phyloP scores from a whole-genome alignment of 2,797 vertebrate species.

The Salarias fasciatus region DNA sequence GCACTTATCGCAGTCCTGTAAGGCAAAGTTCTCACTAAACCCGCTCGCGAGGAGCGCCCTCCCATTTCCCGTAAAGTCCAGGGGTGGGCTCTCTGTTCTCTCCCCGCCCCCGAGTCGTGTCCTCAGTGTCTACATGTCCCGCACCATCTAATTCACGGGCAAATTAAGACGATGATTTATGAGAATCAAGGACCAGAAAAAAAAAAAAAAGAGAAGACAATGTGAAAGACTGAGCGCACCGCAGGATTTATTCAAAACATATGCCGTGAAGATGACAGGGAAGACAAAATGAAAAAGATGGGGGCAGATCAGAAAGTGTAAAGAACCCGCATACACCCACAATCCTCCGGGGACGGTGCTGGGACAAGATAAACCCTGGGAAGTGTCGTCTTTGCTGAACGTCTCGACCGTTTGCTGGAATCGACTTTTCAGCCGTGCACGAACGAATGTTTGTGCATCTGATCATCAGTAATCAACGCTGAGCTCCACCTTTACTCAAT shows the following conservation, averaged over 20 bases:
- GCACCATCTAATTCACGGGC: slow-evolving; percentile 78
- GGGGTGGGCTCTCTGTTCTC: slow-evolving; percentile 66
- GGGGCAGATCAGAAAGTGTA: slow-evolving; percentile 34
- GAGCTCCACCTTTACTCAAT: slow-evolving; percentile 30
- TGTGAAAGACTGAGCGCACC: slow-evolving; percentile 74
- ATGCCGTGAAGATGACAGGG: slow-evolving; percentile 69
- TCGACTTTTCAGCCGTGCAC: slow-evolving; percentile 18
- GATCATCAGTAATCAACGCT: slow-evolving; percentile 25
- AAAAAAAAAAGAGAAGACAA: slow-evolving; percentile 78
- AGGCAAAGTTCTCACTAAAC: slow-evolving; percentile 60
- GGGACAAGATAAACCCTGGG: slow-evolving; percentile 62
- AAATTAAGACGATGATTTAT: slow-evolving; percentile 82
- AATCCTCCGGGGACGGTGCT: slow-evolving; percentile 49
- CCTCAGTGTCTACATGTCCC: slow-evolving; percentile 71
- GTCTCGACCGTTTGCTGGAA: slow-evolving; percentile 42
- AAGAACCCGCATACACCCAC: slow-evolving; percentile 34
- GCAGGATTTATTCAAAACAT: slow-evolving; percentile 79
- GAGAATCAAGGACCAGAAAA: slow-evolving; percentile 80
- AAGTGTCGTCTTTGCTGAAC: slow-evolving; percentile 44
- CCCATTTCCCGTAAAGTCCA: slow-evolving; percentile 81
- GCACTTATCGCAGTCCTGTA: slow-evolving; percentile 47
- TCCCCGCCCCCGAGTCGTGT: slow-evolving; percentile 48
- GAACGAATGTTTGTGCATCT: slow-evolving; percentile 13
- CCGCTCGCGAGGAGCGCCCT: slow-evolving; percentile 57
- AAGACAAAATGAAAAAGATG: slow-evolving; percentile 43